Base-by-base conservation (phyloP, 2,113 vertebrate species). In the Zootoca vivipara region DNA sequence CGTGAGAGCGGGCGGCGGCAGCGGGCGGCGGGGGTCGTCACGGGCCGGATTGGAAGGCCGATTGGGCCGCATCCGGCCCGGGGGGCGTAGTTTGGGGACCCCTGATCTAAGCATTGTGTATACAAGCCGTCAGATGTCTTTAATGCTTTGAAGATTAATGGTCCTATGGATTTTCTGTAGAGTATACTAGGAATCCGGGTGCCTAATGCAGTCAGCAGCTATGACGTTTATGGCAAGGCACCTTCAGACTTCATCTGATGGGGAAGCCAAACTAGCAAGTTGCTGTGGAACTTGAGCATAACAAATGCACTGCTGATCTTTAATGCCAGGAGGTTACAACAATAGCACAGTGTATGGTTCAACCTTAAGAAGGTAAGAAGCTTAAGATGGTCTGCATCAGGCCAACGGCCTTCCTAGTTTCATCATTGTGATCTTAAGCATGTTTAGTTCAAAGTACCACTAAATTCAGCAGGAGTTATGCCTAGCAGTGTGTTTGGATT, bases 141-240 rank as follows among this genome's bases (percentile, higher is more conserved):
- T 82, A 75, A 79, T 75, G 33, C 83, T 77, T 83, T 83, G 46
- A 89, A 92, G 58, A 87, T 28, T 46, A 30, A 77, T 88, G 74
- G 87, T 91, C 18, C 58, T 5, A 2, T 58, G 35, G 18, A 26
- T 89, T 67, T 87, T 70, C 10, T 87, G 86, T 78, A 89, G 85
- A 77, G 7, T 15, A 65, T 28, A 52, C 22, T 33, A 7, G 78
- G 87, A 89, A 91, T 84, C 84, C 7, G 58, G 42, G 30, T 87
- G 20, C 35, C 3, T 86, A 79, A 0, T 3, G 74, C 9, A 28
- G 2, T 38, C 78, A 73, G 56, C 16, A 74, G 16, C 65, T 79
- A 74, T 13, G 33, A 40, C 16, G 0, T 40, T 88, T 88, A 70
- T 28, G 62, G 70, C 85, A 92, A 92, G 35, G 80, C 70, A 16